Evolutionary conservation across 2,888 invertebrate genomes (phyloP).

Genomic region (Ennomos erosarius): DNA sequence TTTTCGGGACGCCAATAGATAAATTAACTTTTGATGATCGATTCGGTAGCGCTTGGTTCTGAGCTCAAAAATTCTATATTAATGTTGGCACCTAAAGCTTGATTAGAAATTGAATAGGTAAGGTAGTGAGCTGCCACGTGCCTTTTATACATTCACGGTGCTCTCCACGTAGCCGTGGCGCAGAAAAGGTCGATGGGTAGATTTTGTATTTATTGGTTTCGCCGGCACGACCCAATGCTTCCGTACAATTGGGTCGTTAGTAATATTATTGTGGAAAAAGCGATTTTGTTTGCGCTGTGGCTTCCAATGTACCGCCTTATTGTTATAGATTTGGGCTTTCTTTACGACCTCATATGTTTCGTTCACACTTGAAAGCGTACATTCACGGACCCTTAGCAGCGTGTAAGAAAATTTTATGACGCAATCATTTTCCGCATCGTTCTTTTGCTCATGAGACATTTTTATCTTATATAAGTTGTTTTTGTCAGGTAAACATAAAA

Average conservation of each 20-base stretch:
- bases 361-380: constrained; percentile 67
- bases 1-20: constrained; percentile 53
- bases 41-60: constrained; percentile 47
- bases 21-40: constrained; percentile 66
- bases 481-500: constrained; percentile 83
- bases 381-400: constrained; percentile 63
- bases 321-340: constrained; percentile 78
- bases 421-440: constrained; percentile 60
- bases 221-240: constrained; percentile 75
- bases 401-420: constrained; percentile 63
- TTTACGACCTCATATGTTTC: constrained; percentile 71
- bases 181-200: constrained; percentile 70
- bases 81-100: constrained; percentile 64
- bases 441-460: constrained; percentile 50
- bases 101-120: constrained; percentile 65
- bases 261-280: constrained; percentile 82
- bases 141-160: constrained; percentile 71
- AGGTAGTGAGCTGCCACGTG: constrained; percentile 63
- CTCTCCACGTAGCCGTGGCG: constrained; percentile 55
- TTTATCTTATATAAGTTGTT: constrained; percentile 50
- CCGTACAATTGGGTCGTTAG: constrained; percentile 83
- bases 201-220: constrained; percentile 83
- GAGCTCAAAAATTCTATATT: constrained; percentile 50
- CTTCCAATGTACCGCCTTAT: constrained; percentile 77
- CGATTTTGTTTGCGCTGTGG: constrained; percentile 83